Evolutionary conservation across 2,797 vertebrate genomes (phyloP).

Genomic region (Poeciliopsis turneri): DNA sequence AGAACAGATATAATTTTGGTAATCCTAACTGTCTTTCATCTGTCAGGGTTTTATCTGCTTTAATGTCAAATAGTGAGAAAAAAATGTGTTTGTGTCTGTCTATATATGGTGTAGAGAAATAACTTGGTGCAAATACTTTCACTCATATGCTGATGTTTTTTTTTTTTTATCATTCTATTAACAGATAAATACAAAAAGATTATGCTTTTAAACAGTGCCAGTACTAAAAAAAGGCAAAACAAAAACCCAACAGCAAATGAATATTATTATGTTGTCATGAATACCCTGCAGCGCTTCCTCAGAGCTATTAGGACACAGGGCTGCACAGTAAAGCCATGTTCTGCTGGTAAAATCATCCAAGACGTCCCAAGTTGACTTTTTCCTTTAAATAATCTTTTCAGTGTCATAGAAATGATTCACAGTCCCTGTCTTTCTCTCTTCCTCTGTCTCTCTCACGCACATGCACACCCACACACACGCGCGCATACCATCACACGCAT

Average conservation of each 20-base stretch:
- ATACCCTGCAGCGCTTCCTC: background rate
- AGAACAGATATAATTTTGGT: background rate
- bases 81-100: background rate
- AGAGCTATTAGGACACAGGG: slow-evolving; percentile 38
- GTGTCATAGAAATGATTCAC: slow-evolving; percentile 69
- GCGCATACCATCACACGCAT: background rate
- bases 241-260: background rate
- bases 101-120: background rate
- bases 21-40: background rate
- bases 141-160: background rate
- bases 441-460: background rate
- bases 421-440: slow-evolving; percentile 34
- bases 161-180: background rate
- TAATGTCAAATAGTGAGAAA: background rate
- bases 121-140: background rate
- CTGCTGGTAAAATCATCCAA: slow-evolving; percentile 51
- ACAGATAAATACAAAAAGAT: background rate
- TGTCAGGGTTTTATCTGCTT: background rate
- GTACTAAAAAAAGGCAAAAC: background rate
- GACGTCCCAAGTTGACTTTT: slow-evolving; percentile 27
- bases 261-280: background rate
- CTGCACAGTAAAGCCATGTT: slow-evolving; percentile 38
- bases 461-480: background rate
- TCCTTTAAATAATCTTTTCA: slow-evolving; percentile 83
- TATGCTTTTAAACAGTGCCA: background rate